phyloP scores from a whole-genome alignment of 2,113 vertebrate species.

The Riparia riparia region DNA sequence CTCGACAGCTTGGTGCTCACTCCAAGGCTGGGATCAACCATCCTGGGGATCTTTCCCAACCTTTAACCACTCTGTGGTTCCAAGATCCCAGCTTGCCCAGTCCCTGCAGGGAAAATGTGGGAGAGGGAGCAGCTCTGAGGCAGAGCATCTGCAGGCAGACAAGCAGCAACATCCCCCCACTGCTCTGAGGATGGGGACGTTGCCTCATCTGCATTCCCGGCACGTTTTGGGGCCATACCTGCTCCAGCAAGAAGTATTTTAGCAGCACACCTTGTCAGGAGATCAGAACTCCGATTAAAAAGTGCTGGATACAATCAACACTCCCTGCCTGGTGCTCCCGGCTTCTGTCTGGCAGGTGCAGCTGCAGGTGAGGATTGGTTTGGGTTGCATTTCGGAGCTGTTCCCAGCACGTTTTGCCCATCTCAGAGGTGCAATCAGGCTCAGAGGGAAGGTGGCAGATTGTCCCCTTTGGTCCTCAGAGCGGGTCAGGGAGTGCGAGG shows the following conservation, averaged over 20 bases:
- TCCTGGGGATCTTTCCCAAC: not conserved
- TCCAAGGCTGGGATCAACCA: not conserved
- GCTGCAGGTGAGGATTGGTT: not conserved
- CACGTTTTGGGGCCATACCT: fast-evolving
- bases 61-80: not conserved
- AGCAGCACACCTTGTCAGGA: not conserved
- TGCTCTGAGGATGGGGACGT: not conserved
- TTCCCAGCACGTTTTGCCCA: not conserved
- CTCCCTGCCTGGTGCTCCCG: not conserved
- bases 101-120: not conserved
- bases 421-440: not conserved
- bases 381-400: not conserved
- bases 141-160: not conserved
- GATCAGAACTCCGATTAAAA: not conserved
- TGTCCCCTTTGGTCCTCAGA: not conserved
- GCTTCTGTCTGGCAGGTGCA: not conserved
- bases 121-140: not conserved
- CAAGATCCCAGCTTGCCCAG: not conserved
- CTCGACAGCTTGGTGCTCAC: not conserved
- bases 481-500: not conserved
- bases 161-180: not conserved
- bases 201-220: not conserved
- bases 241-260: not conserved
- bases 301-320: not conserved
- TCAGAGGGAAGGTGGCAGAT: not conserved